phyloP scores from a whole-genome alignment of 2,113 vertebrate genomes.

The Cnemophilus loriae region DNA sequence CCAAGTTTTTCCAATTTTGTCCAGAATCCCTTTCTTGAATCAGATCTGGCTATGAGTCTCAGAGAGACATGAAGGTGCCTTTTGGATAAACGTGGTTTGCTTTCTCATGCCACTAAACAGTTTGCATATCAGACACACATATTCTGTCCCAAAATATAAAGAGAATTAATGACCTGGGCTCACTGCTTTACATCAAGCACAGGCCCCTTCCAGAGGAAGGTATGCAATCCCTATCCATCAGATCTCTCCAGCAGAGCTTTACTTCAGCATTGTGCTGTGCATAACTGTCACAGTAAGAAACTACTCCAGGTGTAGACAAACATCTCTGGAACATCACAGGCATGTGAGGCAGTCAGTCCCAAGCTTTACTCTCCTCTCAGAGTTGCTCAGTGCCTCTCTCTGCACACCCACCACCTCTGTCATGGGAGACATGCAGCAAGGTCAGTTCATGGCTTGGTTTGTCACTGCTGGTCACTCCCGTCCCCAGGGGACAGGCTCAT shows the following conservation, averaged over 20 bases:
- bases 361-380: neutral
- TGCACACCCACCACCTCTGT: neutral
- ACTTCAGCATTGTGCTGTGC: neutral
- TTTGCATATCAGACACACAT: neutral
- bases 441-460: neutral
- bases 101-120: neutral
- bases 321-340: neutral
- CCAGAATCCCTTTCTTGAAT: neutral
- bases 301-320: neutral
- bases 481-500: neutral
- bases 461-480: neutral
- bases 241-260: neutral
- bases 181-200: neutral
- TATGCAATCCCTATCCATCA: neutral
- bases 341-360: neutral
- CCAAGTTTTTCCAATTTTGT: neutral
- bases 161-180: neutral
- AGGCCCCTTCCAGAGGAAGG: neutral
- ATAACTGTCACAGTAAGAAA: neutral
- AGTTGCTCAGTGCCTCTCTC: neutral
- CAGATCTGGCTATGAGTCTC: neutral
- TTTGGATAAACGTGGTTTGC: neutral
- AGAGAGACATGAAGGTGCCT: neutral
- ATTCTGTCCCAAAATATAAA: neutral
- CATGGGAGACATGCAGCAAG: neutral